phyloP scores from a whole-genome alignment of 2,113 vertebrate genomes.

The Oryzias celebensis region DNA sequence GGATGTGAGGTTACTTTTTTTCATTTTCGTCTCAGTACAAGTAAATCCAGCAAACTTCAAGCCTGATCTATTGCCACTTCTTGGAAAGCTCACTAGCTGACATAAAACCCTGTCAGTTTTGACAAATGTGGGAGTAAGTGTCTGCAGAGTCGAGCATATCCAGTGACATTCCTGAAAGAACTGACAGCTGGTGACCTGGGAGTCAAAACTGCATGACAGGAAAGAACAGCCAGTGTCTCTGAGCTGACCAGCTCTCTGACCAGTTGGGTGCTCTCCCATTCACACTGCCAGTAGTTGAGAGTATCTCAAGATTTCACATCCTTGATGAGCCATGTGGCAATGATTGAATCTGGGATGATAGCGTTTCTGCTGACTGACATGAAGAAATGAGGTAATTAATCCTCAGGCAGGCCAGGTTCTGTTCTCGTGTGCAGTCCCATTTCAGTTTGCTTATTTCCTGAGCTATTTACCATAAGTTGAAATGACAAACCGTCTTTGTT shows the following conservation, averaged over 20 bases:
- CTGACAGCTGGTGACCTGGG: slow-evolving; percentile 24
- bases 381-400: slow-evolving; percentile 23
- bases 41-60: slow-evolving; percentile 1
- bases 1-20: background rate
- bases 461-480: too few species aligned
- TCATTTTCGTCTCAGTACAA: background rate
- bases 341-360: slow-evolving; percentile 35
- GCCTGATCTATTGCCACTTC: slow-evolving; percentile 8
- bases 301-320: slow-evolving; percentile 33
- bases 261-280: slow-evolving; percentile 19
- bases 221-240: slow-evolving; percentile 30
- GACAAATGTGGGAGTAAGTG: slow-evolving; percentile 19
- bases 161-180: slow-evolving; percentile 21
- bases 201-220: slow-evolving; percentile 26
- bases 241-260: slow-evolving; percentile 21
- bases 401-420: slow-evolving; percentile 14
- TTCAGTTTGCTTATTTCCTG: slow-evolving; percentile 22
- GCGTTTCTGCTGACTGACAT: slow-evolving; percentile 38
- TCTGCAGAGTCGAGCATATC: slow-evolving; percentile 20
- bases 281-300: slow-evolving; percentile 20
- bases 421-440: slow-evolving; percentile 23
- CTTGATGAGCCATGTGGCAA: slow-evolving; percentile 11
- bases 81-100: slow-evolving; percentile 8
- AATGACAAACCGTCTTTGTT: too few species aligned
- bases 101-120: slow-evolving; percentile 18